A percentile compares a stretch with the other conserved stretches of the same genome.
phyloP scores from a whole-genome alignment of 2,888 invertebrate genomes.

The Melanchra persicariae region DNA sequence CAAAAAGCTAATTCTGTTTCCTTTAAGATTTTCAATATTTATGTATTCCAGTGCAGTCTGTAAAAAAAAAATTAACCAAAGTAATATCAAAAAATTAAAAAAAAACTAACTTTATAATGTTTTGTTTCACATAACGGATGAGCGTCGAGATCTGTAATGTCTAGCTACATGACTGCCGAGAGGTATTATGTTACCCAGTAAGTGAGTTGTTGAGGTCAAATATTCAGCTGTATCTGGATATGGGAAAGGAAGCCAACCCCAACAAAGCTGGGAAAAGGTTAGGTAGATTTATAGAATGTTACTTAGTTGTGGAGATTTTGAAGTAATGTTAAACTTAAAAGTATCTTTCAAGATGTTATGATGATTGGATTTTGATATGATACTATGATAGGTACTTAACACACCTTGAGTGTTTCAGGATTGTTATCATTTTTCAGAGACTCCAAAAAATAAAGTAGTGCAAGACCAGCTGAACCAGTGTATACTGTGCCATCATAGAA shows the following conservation, averaged over 20 bases:
- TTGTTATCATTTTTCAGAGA: constrained; percentile 73
- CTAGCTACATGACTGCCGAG: not conserved
- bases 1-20: constrained; percentile 92
- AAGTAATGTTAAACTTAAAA: not conserved
- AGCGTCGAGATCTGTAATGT: too few relatives aligned
- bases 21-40: constrained; percentile 78
- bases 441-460: constrained; percentile 91
- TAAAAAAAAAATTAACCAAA: constrained; percentile 43
- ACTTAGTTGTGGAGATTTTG: not conserved
- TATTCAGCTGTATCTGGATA: not conserved
- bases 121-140: too few relatives aligned
- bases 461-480: constrained; percentile 94
- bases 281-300: not conserved
- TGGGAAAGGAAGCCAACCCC: not conserved
- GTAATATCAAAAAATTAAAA: not conserved
- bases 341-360: not conserved
- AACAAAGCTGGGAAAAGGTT: not conserved
- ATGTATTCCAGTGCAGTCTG: constrained; percentile 80
- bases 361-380: not conserved
- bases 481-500: constrained; percentile 93
- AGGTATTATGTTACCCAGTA: not conserved
- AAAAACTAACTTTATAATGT: not conserved
- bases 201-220: not conserved
- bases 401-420: constrained; percentile 76
- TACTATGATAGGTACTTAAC: not conserved